Evolutionary conservation across 2,113 vertebrate species (phyloP), one percentile per base, ranked within the genome.

Genomic region (Procavia capensis): DNA sequence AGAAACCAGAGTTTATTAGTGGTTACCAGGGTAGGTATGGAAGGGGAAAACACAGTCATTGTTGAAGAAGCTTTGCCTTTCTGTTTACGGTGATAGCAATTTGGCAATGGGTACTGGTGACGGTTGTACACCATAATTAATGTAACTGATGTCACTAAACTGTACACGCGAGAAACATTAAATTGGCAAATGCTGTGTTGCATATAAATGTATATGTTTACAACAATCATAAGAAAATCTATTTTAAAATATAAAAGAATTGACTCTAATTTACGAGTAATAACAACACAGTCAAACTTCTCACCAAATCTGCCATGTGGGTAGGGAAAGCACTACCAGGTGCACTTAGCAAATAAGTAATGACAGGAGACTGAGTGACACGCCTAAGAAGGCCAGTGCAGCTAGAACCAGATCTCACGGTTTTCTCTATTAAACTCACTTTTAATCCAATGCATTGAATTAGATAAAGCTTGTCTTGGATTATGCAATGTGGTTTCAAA

Each of bases 341-440:
- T 90, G 39, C 24, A 59, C 64, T 66, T 25, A 75, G 74, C n/a
- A 47, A 80, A 88, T 36, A 61, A 47, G 29, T 17, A 70, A 78
- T 63, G 72, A 41, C 47, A 91, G 43, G 54, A 39, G 57, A 81
- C 1, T 74, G 57, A 61, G 36, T 50, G 17, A 14, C 57, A 50
- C 0, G 0, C 50, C 41, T 50, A 72, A 29, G 27, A 9, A 87
- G 34, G 57, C 36, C 72, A 66, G 50, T 13, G 5, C 22, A 22
- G 66, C 34, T 22, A 39, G 14, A 61, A 24, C 68, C 45, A 61
- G 78, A 75, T 27, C 72, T 70, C 13, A 63, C 27, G n/a, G 43
- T 9, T 94, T 70, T 95, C 50, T 70, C 78, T 72, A 72, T 41
- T 83, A 75, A 91, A 39, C 16, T 85, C 45, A 70, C 59, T 94